Evolutionary conservation across 2,797 vertebrate species (phyloP).

Genomic region (Heteromormyrus szaboi): DNA sequence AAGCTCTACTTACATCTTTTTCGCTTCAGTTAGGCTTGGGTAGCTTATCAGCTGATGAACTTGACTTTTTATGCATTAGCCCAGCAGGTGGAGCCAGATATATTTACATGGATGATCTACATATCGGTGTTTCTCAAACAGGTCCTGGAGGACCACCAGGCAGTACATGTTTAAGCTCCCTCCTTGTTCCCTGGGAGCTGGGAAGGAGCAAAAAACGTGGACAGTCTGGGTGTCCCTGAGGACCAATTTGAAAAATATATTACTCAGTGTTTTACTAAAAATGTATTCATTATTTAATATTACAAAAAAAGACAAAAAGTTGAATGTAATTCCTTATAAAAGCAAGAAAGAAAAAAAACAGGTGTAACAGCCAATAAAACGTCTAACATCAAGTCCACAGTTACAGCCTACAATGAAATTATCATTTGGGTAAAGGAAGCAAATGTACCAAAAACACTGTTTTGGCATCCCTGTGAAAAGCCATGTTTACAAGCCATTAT

Average conservation of each 20-base stretch:
- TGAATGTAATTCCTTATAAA: background rate
- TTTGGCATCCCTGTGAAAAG: background rate
- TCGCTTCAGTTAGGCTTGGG: background rate
- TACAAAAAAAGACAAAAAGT: background rate
- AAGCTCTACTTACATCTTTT: background rate
- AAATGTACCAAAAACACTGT: background rate
- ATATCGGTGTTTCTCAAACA: background rate
- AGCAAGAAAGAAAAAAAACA: background rate
- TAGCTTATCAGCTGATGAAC: background rate
- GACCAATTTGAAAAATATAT: background rate
- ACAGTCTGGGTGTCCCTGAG: background rate
- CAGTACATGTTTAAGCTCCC: background rate
- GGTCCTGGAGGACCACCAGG: background rate
- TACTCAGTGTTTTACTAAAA: background rate
- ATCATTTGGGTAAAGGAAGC: background rate
- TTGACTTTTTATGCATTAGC: background rate
- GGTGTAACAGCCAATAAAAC: background rate
- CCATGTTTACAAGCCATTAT: background rate
- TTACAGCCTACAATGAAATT: background rate
- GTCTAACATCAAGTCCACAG: background rate
- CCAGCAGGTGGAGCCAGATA: slow-evolving; percentile 5
- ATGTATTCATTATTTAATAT: background rate
- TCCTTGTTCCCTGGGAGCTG: background rate
- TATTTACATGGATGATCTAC: background rate
- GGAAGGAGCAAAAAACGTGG: background rate